Conservation (phyloP, 2,888 invertebrate species). For the Agonopterix alstromeriana region DNA sequence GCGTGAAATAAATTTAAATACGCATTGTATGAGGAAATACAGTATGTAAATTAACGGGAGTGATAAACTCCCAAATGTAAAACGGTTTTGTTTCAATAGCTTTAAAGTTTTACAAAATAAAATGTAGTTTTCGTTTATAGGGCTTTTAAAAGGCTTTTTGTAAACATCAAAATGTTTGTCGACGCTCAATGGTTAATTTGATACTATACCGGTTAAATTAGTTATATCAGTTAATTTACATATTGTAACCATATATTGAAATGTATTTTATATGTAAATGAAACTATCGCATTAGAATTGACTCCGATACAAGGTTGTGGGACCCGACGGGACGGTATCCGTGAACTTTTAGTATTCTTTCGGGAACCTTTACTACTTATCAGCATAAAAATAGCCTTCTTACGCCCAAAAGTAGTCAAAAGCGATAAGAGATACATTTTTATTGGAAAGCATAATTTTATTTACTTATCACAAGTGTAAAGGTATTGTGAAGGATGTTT, state of each 20-base stretch:
- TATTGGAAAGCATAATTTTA: neutral
- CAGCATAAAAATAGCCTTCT: slow-evolving; percentile 7
- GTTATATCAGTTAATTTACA: no score
- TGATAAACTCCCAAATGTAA: no score
- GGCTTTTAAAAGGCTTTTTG: no score
- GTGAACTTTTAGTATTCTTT: slow-evolving; percentile 5
- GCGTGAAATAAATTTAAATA: slow-evolving; percentile 4
- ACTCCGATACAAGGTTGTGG: neutral
- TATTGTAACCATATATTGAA: neutral
- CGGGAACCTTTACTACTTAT: slow-evolving; percentile 5
- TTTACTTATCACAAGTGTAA: no score
- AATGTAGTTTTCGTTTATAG: no score
- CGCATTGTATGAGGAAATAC: slow-evolving; percentile 1
- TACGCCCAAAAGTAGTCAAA: slow-evolving; percentile 1
- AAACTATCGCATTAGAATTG: neutral
- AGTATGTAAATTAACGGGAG: no score
- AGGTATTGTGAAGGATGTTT: no score
- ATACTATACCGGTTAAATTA: no score
- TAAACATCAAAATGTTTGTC: no score
- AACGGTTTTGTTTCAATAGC: no score
- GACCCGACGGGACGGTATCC: slow-evolving; percentile 2
- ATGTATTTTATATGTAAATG: neutral
- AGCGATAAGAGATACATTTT: slow-evolving; percentile 1
- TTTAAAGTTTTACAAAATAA: no score
- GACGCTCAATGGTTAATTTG: no score